Conservation (phyloP, 2,113 vertebrate species). For the Suricata suricatta region DNA sequence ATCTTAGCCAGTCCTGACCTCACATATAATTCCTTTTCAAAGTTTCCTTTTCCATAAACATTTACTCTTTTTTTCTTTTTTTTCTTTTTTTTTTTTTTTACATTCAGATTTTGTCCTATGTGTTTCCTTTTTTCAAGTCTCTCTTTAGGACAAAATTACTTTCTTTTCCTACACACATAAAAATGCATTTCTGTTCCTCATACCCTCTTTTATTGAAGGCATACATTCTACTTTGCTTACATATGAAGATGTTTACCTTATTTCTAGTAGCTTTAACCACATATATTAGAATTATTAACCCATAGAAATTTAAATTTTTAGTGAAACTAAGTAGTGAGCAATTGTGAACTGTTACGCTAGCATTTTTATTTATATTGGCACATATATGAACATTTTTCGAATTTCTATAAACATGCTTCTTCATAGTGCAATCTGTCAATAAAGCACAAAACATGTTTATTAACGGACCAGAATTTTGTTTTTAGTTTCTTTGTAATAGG, state of each 20-base stretch:
- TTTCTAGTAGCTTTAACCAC: neutral
- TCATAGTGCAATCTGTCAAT: neutral
- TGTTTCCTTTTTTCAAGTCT: neutral
- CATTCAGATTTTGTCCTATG: neutral
- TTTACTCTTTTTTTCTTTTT: neutral
- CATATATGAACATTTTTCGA: neutral
- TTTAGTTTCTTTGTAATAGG: neutral
- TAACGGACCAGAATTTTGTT: neutral
- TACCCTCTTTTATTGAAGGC: neutral
- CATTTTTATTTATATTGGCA: neutral
- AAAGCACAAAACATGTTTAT: neutral
- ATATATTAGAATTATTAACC: neutral
- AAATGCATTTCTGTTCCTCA: neutral
- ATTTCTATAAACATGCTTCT: neutral
- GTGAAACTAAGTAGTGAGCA: neutral
- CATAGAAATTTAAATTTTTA: neutral
- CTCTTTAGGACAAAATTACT: neutral
- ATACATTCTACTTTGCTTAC: neutral
- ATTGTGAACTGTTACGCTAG: neutral
- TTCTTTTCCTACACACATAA: neutral
- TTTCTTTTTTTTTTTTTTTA: neutral
- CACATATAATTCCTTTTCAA: neutral
- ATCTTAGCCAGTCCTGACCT: neutral
- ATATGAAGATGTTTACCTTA: neutral
- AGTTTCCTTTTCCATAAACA: neutral